Base-by-base conservation (phyloP, 2,797 vertebrate genomes). In the Antrozous pallidus region DNA sequence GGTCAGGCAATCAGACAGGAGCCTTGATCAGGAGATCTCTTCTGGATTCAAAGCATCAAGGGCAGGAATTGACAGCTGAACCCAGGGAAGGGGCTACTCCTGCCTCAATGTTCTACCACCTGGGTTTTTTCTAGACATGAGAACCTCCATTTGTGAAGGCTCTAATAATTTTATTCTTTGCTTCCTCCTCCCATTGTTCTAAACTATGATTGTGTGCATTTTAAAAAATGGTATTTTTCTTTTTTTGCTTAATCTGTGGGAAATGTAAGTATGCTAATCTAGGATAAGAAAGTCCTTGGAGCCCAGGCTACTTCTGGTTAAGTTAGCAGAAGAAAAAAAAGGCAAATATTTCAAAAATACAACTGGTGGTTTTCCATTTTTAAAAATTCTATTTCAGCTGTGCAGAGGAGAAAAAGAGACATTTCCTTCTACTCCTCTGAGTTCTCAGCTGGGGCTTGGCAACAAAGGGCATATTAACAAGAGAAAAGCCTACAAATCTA, bases 311-410 rank as follows among this genome's bases (percentile, higher is more conserved):
- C 8, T 87, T 82, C 45, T 9, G 26, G 6, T 58, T 77, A 92
- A 10, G 28, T 65, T 75, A 78, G 56, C 14, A 63, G n/a, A 91
- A 1, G 8, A 24, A 51, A 51, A 54, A 78, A 85, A 79, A 78
- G 49, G 22, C 10, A 88, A 74, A 81, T 54, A 61, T 89, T 83
- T 54, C 2, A 36, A 82, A 85, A 65, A 83, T 47, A 12, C 11
- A 79, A 42, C 77, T 56, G 14, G 13, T 31, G 1, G 8, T 86
- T 93, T 94, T 86, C 54, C n/a, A 88, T 58, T 65, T 83, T 26
- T 1, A 33, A 75, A 63, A 83, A 73, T 47, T 87, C 20, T n/a
- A 49, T 67, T 95, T 91, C 22, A 24, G 12, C 31, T 67, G 40
- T 85, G 36, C 6, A 79, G 9, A 24, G 11, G 14, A n/a, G 49